Evolutionary conservation across 2,888 invertebrate species (phyloP).

Genomic region (Hydrotaea diabolus): DNA sequence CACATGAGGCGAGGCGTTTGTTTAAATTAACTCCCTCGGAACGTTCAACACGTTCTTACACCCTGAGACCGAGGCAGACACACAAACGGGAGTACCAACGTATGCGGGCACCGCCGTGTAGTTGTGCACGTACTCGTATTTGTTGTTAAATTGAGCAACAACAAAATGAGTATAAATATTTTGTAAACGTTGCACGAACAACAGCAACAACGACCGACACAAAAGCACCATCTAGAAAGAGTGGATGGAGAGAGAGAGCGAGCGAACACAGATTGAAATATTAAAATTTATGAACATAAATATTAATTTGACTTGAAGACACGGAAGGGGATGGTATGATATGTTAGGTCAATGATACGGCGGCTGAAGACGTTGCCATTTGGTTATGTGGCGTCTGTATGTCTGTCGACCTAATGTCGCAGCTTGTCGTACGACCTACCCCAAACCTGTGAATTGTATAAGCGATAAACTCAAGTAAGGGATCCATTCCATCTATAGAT

Average conservation of each 20-base stretch:
- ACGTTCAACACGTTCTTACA: not conserved
- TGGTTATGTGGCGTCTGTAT: too few relatives aligned
- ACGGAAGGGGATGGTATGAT: not conserved
- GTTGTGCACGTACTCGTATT: not conserved
- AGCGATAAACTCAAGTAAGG: too few relatives aligned
- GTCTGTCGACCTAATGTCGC: too few relatives aligned
- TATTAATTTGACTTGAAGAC: not conserved
- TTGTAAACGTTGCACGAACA: conserved; percentile 1
- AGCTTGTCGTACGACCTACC: too few relatives aligned
- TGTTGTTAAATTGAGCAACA: conserved; percentile 24
- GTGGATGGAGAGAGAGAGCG: not conserved
- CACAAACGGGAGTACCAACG: not conserved
- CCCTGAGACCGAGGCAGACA: not conserved
- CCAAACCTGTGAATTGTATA: too few relatives aligned
- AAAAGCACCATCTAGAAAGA: not conserved
- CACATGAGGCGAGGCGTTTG: conserved; percentile 1
- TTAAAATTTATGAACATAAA: conserved; percentile 14
- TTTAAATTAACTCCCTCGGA: conserved; percentile 59
- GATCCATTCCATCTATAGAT: too few relatives aligned
- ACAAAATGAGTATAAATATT: conserved; percentile 7
- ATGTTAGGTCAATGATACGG: not conserved
- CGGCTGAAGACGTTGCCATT: too few relatives aligned
- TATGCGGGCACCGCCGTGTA: not conserved
- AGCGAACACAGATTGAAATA: not conserved
- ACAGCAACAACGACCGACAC: not conserved